Evolutionary conservation across 2,113 vertebrate species (phyloP), one percentile per base, ranked within the genome.

Genomic region (Argyrosomus japonicus): DNA sequence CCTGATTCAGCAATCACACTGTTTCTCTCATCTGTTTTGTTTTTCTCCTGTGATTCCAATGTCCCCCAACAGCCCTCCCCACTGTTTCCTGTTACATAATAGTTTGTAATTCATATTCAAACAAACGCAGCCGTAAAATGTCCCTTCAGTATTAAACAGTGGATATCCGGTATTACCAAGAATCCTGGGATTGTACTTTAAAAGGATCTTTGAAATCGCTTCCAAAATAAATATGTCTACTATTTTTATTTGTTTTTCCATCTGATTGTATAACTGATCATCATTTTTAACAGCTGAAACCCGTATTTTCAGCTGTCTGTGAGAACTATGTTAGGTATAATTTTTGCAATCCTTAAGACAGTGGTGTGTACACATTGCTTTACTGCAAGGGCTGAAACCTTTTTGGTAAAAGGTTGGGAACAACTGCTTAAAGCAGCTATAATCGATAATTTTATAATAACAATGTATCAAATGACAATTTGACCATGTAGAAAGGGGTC

Each of bases 81-180:
- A 17, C 68, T 40, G 27, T 53, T 76, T 0, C 68, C 74, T 78
- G 48, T 88, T 89, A 73, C 75, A 64, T 84, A 75, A 88, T 56
- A 72, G 87, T 63, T 77, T 77, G 47, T 58, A 72, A 86, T 5
- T 83, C 78, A 64, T 69, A 53, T 70, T 87, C 23, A 85, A 78
- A 85, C 58, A 54, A 84, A 84, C 51, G 32, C 23, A 15, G 75
- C 68, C 45, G 19, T 64, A 65, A 81, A 82, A 23, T 2, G 14
- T 82, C 18, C 47, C 80, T 58, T 47, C 29, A 77, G 60, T 58
- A 51, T 17, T 53, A 19, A 67, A 77, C 13, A 19, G 65, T 67
- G 79, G 79, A 79, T 82, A 82, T 56, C 27, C 5, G n/a, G 2
- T 4, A 5, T 25, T 51, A 79, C 67, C 77, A 77, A 71, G 43